Evolutionary conservation across 2,797 vertebrate species (phyloP).

Genomic region (Peromyscus aztecus): DNA sequence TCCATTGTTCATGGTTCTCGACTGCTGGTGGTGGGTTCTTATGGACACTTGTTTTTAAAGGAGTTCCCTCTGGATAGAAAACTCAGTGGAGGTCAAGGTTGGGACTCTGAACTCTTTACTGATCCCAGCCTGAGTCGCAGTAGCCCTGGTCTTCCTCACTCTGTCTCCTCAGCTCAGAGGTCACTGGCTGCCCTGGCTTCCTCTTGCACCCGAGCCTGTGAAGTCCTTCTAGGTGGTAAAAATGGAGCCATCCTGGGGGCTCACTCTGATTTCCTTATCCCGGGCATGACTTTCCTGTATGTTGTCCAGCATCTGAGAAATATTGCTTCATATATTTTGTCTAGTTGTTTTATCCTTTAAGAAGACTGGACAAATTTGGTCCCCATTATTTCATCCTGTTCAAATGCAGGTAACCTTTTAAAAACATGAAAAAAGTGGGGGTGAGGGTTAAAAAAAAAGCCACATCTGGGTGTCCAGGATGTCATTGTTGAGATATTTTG

Average conservation of each 20-base stretch:
- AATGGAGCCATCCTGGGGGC: neutral
- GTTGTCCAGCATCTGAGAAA: neutral
- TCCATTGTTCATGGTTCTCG: neutral
- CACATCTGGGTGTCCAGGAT: neutral
- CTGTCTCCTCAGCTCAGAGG: neutral
- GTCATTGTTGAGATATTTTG: neutral
- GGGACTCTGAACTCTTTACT: neutral
- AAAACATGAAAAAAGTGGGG: neutral
- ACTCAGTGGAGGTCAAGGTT: neutral
- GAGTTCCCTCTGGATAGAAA: neutral
- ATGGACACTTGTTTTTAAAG: neutral
- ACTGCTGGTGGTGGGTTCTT: neutral
- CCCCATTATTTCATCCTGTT: neutral
- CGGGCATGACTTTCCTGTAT: neutral
- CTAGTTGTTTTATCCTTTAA: neutral
- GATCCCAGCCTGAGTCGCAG: neutral
- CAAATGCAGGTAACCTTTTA: conserved; percentile 22
- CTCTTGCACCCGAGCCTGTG: neutral
- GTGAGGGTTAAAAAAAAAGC: neutral
- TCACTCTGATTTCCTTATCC: neutral
- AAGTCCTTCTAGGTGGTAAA: neutral
- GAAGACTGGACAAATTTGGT: neutral
- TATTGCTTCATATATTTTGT: neutral
- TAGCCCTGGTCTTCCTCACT: neutral
- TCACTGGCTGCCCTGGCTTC: neutral